Percentiles rank a stretch among this genome's conserved stretches.
Evolutionary conservation across 2,797 vertebrate species (phyloP).

Genomic region (Echiichthys vipera): DNA sequence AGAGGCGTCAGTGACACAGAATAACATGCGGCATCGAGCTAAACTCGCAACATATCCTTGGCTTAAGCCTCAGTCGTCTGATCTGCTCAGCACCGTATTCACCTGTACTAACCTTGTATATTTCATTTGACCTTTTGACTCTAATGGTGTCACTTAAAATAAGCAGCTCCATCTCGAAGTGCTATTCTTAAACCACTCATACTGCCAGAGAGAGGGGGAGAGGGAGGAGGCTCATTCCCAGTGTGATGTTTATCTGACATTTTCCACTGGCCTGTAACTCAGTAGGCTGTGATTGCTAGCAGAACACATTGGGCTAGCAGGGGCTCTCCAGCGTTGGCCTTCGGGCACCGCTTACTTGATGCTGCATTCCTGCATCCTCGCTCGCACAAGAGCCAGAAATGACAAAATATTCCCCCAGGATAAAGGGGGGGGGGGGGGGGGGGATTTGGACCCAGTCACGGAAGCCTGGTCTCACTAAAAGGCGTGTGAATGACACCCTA

Average conservation of each 20-base stretch:
- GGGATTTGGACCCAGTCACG: conserved; percentile 28
- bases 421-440: background rate
- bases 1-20: conserved; percentile 45
- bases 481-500: too few species aligned
- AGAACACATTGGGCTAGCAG: conserved; percentile 64
- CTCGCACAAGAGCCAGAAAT: conserved; percentile 49
- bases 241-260: conserved; percentile 82
- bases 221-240: conserved; percentile 71
- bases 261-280: conserved; percentile 77
- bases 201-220: conserved; percentile 49
- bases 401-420: conserved; percentile 47
- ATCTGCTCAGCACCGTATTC: conserved; percentile 49
- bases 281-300: conserved; percentile 72
- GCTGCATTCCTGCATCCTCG: conserved; percentile 56
- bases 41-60: conserved; percentile 46
- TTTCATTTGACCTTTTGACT: conserved; percentile 77
- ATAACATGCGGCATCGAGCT: conserved; percentile 45
- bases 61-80: conserved; percentile 43
- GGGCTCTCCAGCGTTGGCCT: conserved; percentile 44
- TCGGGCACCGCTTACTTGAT: conserved; percentile 65
- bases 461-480: too few species aligned
- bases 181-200: conserved; percentile 80
- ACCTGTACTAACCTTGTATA: conserved; percentile 52
- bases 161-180: conserved; percentile 66
- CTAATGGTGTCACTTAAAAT: conserved; percentile 75